Conservation (phyloP, 1,140 invertebrate species). For the Ceratosolen solmsi region DNA sequence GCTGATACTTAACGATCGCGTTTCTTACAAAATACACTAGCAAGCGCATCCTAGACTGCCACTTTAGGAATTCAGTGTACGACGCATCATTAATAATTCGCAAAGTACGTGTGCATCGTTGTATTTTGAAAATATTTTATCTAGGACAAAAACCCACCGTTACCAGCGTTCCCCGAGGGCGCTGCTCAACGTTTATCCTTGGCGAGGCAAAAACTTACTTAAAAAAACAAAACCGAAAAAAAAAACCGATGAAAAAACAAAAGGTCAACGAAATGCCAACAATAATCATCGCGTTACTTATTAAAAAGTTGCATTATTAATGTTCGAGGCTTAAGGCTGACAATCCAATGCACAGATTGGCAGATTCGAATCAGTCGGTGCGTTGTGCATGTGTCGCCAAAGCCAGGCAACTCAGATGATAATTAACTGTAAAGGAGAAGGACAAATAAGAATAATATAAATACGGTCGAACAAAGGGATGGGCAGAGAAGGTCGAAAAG, state of each 20-base stretch:
- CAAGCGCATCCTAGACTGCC: background rate
- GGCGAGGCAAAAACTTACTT: no score
- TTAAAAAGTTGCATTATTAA: no score
- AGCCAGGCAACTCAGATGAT: background rate
- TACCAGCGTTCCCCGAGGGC: background rate
- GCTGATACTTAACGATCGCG: background rate
- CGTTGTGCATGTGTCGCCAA: background rate
- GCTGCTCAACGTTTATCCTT: no score
- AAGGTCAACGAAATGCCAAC: no score
- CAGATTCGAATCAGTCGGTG: background rate
- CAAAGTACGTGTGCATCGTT: background rate
- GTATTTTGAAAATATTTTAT: background rate
- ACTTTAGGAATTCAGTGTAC: background rate
- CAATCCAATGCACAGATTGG: background rate
- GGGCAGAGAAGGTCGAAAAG: background rate
- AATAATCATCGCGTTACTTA: no score
- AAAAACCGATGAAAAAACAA: no score
- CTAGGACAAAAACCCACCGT: background rate
- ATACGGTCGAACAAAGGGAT: background rate
- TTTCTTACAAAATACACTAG: background rate
- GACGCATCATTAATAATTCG: slow-evolving; percentile 3
- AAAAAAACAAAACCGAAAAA: no score
- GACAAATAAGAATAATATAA: background rate
- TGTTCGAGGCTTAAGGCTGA: no score
- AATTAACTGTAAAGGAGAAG: background rate